Percentiles rank a stretch among this genome's conserved stretches.
phyloP scores from a whole-genome alignment of 2,113 vertebrate species.

The Menidia beryllina region DNA sequence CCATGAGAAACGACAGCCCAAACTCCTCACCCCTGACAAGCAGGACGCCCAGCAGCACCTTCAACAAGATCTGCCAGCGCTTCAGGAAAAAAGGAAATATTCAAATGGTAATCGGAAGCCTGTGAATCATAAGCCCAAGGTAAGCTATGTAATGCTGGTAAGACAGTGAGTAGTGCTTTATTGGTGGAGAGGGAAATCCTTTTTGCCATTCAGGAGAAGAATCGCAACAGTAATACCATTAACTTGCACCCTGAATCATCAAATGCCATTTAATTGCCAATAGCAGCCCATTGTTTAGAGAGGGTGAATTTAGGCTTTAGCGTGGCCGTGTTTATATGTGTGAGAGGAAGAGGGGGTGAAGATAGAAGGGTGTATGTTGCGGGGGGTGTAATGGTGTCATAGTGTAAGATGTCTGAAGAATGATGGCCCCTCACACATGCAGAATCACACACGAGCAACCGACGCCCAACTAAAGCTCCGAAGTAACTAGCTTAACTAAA shows the following conservation, averaged over 20 bases:
- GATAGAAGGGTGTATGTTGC: conserved; percentile 70
- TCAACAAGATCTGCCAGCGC: conserved; percentile 68
- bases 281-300: conserved; percentile 83
- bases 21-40: conserved; percentile 57
- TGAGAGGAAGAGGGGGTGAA: conserved; percentile 62
- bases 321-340: conserved; percentile 58
- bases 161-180: conserved; percentile 85
- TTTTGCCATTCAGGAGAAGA: conserved; percentile 84
- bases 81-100: conserved; percentile 80
- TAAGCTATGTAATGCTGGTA: conserved; percentile 87
- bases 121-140: conserved; percentile 86
- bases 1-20: conserved; percentile 61
- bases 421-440: conserved; percentile 80
- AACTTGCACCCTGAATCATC: conserved; percentile 84
- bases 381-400: conserved; percentile 77
- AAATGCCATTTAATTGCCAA: conserved; percentile 88
- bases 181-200: conserved; percentile 84
- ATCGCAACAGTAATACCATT: conserved; percentile 86
- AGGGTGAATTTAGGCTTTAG: conserved; percentile 77
- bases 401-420: conserved; percentile 81
- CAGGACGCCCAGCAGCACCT: conserved; percentile 59
- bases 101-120: conserved; percentile 84
- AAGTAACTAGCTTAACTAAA: conserved; percentile 99
- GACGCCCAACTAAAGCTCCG: conserved; percentile 88
- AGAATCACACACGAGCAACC: conserved; percentile 74